Evolutionary conservation across 2,797 vertebrate species (phyloP), one percentile per base, ranked within the genome.

Genomic region (Onychomys leucogaster): DNA sequence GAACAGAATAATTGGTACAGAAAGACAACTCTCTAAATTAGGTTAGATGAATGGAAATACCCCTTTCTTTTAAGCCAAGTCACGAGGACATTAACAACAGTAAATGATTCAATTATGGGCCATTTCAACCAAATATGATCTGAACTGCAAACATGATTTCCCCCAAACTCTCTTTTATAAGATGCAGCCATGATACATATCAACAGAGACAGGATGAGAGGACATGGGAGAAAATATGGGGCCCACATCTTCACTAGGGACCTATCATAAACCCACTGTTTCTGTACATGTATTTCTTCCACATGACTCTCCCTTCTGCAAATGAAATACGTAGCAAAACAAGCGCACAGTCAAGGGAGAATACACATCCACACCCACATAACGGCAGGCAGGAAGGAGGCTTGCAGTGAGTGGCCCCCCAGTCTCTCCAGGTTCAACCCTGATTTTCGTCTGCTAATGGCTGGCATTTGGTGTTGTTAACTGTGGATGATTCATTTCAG

Each of bases 21-120:
- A 27, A 96, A 95, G 75, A 97, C 91, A 94, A 89, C 95, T 83
- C 82, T 97, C 65, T 81, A 96, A 75, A 92, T 89, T 82, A 90
- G 95, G 81, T 93, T 89, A 94, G 89, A 94, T 80, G 94, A 95
- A 97, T 76, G 90, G 59, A 97, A 96, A 98, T 69, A 94, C 11
- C 57, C 87, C 96, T 93, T 94, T 94, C 65, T 94, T 94, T 90
- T 0, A 97, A 96, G 98, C 90, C 96, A 97, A 95, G 94, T 95
- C 97, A 96, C 13, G 17, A 96, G 94, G 76, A 95, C 93, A 97
- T 97, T 95, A 91, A 90, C n/a, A 97, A 89, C 92, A 95, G 67
- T 2, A 94, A 91, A 96, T 97, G 90, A 97, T 82, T 95, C 69
- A 73, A 94, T 96, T 89, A 97, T 37, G 91, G 90, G 84, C 90